These are phyloP conservation scores for Lepidostoma basale DNA, from an alignment of 1,140 invertebrate species.

Conservation along the genomic window DNA sequence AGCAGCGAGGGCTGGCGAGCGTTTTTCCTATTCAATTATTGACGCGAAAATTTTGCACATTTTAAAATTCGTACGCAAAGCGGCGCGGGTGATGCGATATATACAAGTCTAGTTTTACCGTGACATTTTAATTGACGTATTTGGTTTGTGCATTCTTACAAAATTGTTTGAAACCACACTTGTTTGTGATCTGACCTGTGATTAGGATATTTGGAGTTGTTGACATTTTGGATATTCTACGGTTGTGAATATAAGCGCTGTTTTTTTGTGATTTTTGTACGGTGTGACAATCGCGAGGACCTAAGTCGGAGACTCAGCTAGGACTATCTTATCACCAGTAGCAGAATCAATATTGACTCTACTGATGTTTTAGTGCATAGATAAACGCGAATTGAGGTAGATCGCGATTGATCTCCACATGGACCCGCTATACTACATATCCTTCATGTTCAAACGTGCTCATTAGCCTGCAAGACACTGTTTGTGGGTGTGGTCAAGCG, in stretches of 20 bases:
- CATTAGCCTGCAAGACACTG: no score
- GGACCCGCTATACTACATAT: not conserved
- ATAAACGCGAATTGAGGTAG: conserved; percentile 1
- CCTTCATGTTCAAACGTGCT: not conserved
- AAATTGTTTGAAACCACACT: no score
- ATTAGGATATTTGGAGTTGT: not conserved
- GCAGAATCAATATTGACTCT: conserved; percentile 28
- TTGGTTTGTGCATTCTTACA: no score
- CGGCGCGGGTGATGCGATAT: conserved; percentile 14
- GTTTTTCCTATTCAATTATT: not conserved
- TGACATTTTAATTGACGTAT: no score
- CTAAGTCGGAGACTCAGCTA: not conserved
- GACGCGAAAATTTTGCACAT: not conserved
- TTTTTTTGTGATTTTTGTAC: not conserved
- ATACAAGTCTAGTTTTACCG: no score
- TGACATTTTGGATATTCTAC: conserved; percentile 25
- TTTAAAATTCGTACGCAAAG: not conserved
- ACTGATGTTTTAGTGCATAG: conserved; percentile 24
- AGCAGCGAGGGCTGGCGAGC: not conserved
- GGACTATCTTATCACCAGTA: not conserved
- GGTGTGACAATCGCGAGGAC: not conserved
- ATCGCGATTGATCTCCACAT: not conserved
- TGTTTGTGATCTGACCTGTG: conserved; percentile 4
- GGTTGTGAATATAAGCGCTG: conserved; percentile 14
- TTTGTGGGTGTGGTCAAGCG: not conserved